Percentiles rank a stretch among this genome's conserved stretches.
Conservation (phyloP, 2,888 invertebrate species). For the Serripes groenlandicus region DNA sequence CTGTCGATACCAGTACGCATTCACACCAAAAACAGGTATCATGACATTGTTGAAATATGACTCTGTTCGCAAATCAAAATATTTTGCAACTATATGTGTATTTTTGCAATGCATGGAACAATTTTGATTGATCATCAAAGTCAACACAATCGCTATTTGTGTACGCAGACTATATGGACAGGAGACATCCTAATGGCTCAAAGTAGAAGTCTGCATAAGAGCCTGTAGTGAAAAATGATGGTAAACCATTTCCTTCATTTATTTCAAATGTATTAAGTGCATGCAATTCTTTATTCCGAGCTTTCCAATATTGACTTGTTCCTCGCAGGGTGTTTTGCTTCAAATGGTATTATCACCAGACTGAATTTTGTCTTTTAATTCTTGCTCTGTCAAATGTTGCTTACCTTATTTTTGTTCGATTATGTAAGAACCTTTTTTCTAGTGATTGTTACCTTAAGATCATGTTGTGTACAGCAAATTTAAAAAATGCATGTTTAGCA, state of each 20-base stretch:
- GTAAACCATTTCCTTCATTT: slow-evolving; percentile 40
- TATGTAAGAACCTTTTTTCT: slow-evolving; percentile 59
- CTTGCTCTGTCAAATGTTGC: slow-evolving; percentile 51
- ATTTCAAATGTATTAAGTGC: slow-evolving; percentile 8
- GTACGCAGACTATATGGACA: slow-evolving; percentile 48
- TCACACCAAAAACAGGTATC: slow-evolving; percentile 67
- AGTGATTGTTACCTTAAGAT: slow-evolving; percentile 63
- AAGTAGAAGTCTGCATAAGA: slow-evolving; percentile 37
- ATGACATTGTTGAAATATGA: slow-evolving; percentile 68
- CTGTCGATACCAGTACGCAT: slow-evolving; percentile 70
- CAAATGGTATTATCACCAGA: slow-evolving; percentile 41
- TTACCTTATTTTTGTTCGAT: slow-evolving; percentile 67
- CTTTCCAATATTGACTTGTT: slow-evolving; percentile 10
- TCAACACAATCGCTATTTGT: slow-evolving; percentile 51
- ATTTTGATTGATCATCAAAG: slow-evolving; percentile 30
- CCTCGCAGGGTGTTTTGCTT: not conserved
- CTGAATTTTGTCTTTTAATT: slow-evolving; percentile 50
- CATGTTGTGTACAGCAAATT: slow-evolving; percentile 55
- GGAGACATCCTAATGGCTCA: slow-evolving; percentile 60
- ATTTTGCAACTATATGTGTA: slow-evolving; percentile 67
- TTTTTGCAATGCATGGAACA: slow-evolving; percentile 69
- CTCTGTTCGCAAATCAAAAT: slow-evolving; percentile 57
- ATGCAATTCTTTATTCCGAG: not conserved
- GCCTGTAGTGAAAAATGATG: slow-evolving; percentile 34
- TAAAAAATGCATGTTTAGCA: slow-evolving; percentile 54